Conservation (phyloP, 2,888 invertebrate species). For the Apotomis betuletana region DNA sequence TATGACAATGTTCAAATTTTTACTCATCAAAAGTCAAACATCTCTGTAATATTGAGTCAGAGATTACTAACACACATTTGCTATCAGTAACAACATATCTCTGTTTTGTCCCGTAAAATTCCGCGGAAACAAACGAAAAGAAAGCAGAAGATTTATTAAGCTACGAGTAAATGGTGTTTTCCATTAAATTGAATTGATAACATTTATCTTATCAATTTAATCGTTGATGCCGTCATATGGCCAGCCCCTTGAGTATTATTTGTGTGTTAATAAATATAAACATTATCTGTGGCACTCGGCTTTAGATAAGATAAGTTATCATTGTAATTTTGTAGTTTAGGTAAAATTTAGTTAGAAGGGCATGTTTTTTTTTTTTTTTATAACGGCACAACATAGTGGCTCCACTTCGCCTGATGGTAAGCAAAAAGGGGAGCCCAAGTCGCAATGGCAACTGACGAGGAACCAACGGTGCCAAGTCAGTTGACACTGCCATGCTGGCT, state of each 20-base stretch:
- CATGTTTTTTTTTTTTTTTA: too few species aligned
- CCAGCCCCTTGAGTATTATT: conserved; percentile 10
- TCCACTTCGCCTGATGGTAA: too few species aligned
- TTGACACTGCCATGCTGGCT: too few species aligned
- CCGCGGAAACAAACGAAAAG: background rate
- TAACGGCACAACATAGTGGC: too few species aligned
- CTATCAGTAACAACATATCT: conserved; percentile 7
- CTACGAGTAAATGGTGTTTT: conserved; percentile 16
- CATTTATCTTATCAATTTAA: conserved; percentile 3
- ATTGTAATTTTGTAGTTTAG: conserved; percentile 3
- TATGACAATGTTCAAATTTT: too few species aligned
- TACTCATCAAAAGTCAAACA: too few species aligned
- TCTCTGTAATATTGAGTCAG: too few species aligned
- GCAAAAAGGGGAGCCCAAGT: too few species aligned
- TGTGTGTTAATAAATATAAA: conserved; percentile 19
- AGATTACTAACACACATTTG: background rate
- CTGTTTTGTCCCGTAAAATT: conserved; percentile 1
- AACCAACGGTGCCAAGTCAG: too few species aligned
- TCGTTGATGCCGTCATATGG: conserved; percentile 4
- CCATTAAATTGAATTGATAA: conserved; percentile 1
- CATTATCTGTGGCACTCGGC: background rate
- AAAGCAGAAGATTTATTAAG: background rate
- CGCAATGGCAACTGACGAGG: too few species aligned
- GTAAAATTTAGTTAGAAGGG: too few species aligned
- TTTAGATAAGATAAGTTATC: conserved; percentile 23